phyloP scores from a whole-genome alignment of 2,797 vertebrate species.

The Crocodylus rhombifer region DNA sequence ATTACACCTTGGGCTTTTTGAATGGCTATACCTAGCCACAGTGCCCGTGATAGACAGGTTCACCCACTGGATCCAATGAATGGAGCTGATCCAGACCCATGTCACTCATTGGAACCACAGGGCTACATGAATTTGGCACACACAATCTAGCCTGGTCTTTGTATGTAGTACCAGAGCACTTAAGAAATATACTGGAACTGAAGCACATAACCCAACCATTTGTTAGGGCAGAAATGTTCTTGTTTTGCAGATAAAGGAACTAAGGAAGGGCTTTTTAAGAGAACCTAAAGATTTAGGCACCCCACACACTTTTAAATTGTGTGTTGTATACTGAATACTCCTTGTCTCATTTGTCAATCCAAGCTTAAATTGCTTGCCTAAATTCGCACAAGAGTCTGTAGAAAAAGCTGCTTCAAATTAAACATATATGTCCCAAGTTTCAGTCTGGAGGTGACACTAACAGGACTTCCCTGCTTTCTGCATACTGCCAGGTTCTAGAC shows the following conservation, averaged over 20 bases:
- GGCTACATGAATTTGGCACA: background rate
- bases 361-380: background rate
- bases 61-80: too few species aligned
- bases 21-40: too few species aligned
- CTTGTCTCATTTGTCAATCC: background rate
- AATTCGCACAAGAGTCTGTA: background rate
- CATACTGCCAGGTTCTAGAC: background rate
- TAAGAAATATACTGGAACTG: background rate
- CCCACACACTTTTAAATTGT: background rate
- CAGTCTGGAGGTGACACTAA: background rate
- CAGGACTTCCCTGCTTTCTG: background rate
- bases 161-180: fast-evolving
- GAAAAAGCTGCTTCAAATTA: background rate
- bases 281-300: background rate
- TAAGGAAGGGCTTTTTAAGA: background rate
- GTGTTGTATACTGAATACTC: background rate
- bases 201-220: background rate
- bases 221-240: background rate
- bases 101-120: too few species aligned
- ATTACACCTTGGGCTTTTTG: too few species aligned
- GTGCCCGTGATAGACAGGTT: too few species aligned
- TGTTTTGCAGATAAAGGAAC: background rate
- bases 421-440: background rate
- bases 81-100: too few species aligned
- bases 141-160: background rate